These are phyloP conservation scores for Tiaroga cobitis DNA, from an alignment of 2,797 vertebrate species.

Conservation along the genomic window DNA sequence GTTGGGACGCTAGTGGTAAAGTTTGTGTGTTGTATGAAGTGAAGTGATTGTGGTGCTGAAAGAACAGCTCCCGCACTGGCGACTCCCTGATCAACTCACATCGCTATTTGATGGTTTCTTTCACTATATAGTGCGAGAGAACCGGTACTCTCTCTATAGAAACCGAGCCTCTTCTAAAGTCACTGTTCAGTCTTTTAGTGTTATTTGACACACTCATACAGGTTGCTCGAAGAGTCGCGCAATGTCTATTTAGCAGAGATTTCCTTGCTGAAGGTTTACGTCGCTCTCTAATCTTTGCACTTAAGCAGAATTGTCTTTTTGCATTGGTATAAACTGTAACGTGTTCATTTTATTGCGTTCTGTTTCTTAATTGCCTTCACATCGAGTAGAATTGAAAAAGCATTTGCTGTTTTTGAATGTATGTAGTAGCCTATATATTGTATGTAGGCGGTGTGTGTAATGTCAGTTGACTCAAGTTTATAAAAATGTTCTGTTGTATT, in stretches of 20 bases:
- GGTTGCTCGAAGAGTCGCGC: conserved; percentile 12
- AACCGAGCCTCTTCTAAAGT: not conserved
- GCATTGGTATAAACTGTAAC: not conserved
- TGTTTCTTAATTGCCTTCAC: not conserved
- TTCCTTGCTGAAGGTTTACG: not conserved
- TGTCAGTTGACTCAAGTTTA: not conserved
- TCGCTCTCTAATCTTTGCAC: not conserved
- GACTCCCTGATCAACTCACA: not conserved
- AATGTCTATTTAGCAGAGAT: not conserved
- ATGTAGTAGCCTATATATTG: not conserved
- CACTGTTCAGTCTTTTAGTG: not conserved
- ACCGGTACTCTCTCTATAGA: not conserved
- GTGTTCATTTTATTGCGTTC: not conserved
- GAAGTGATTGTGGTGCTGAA: conserved; percentile 69
- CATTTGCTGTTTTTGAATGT: not conserved
- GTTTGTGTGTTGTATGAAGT: conserved; percentile 47
- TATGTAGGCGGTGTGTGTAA: not conserved
- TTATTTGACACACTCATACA: conserved; percentile 38
- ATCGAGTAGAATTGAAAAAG: not conserved
- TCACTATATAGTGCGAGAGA: not conserved
- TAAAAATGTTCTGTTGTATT: not conserved
- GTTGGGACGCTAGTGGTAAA: conserved; percentile 40
- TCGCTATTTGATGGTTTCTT: conserved; percentile 26
- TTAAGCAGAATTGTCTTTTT: not conserved
- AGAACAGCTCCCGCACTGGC: conserved; percentile 66